These are phyloP conservation scores for Loripinus fragilis DNA, from an alignment of 2,888 invertebrate species.

Conservation along the genomic window DNA sequence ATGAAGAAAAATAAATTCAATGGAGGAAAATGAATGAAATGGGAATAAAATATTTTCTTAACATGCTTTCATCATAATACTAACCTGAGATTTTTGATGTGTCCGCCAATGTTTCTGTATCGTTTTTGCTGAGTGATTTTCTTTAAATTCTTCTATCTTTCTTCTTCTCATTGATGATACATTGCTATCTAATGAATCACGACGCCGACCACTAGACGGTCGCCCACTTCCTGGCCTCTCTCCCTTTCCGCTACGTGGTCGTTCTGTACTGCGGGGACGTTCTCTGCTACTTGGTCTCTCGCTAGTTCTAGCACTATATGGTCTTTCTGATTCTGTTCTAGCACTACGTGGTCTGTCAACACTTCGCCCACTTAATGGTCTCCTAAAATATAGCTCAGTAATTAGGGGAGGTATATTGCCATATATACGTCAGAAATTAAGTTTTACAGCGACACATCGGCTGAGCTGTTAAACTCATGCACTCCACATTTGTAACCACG, in stretches of 20 bases:
- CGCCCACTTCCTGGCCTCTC: constrained; percentile 21
- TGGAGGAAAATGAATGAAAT: too few relatives aligned
- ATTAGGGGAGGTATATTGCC: too few relatives aligned
- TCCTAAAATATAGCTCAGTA: too few relatives aligned
- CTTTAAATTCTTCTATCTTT: constrained; percentile 60
- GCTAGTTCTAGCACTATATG: constrained; percentile 40
- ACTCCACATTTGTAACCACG: too few relatives aligned
- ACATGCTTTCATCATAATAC: too few relatives aligned
- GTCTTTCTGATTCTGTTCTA: constrained; percentile 49
- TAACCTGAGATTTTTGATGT: constrained; percentile 40
- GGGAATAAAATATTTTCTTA: too few relatives aligned
- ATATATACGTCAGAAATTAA: too few relatives aligned
- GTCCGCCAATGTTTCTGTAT: constrained; percentile 78
- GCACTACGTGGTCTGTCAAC: constrained; percentile 50
- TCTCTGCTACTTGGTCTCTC: constrained; percentile 32
- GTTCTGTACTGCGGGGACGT: constrained; percentile 26
- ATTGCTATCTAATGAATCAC: constrained; percentile 29
- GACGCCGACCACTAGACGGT: neutral
- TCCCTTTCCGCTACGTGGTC: constrained; percentile 33
- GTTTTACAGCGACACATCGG: too few relatives aligned
- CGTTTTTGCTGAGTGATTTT: constrained; percentile 74
- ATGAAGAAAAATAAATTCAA: too few relatives aligned
- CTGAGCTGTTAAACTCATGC: too few relatives aligned
- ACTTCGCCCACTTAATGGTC: constrained; percentile 19
- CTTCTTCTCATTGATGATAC: constrained; percentile 46